phyloP scores from a whole-genome alignment of 1,140 invertebrate genomes.

The Oreohelix idahoensis region DNA sequence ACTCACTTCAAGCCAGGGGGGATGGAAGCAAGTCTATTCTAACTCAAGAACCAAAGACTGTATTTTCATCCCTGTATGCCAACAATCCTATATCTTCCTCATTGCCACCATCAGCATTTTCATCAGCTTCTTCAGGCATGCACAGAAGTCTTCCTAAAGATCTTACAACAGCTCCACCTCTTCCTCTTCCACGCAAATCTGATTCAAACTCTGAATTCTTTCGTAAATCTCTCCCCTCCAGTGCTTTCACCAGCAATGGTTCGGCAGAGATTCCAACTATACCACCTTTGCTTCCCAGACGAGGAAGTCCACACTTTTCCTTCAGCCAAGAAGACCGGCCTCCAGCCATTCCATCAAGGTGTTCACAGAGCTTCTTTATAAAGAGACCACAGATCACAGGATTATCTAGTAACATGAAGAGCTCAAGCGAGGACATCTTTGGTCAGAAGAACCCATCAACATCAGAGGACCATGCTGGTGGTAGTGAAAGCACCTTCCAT shows the following conservation, averaged over 20 bases:
- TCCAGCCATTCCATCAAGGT: conserved; percentile 21
- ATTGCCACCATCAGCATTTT: neutral
- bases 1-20: conserved; percentile 18
- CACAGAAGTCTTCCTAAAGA: neutral
- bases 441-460: neutral
- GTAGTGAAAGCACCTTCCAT: neutral
- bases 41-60: neutral
- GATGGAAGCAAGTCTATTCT: neutral
- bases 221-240: neutral
- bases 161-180: neutral
- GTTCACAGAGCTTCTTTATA: conserved; percentile 30
- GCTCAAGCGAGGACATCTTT: neutral
- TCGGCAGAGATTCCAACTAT: neutral
- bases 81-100: neutral
- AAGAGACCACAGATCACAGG: conserved; percentile 33
- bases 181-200: conserved; percentile 19
- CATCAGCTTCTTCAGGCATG: neutral
- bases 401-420: neutral
- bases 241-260: neutral
- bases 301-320: too few relatives aligned
- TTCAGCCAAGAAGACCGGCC: neutral
- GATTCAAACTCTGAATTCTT: neutral
- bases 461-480: neutral
- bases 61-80: neutral
- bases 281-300: neutral